Percentiles rank a stretch among this genome's conserved stretches.
Evolutionary conservation across 2,888 invertebrate genomes (phyloP).

Genomic region (Galeopsomyia nigrocyanea): DNA sequence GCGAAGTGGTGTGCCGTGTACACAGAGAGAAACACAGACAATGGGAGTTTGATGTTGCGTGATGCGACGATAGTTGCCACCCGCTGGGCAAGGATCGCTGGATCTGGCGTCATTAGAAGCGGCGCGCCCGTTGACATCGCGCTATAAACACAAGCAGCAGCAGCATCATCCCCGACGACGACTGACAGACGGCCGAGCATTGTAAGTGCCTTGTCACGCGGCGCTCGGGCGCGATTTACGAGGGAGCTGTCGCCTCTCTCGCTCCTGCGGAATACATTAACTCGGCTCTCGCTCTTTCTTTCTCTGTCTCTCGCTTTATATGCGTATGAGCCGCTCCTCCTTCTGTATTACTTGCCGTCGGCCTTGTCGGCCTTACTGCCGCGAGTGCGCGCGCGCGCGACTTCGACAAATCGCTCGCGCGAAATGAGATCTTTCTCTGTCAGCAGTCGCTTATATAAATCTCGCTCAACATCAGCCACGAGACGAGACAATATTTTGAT

Average conservation of each 20-base stretch:
- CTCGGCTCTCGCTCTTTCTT: background rate
- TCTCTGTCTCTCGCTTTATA: background rate
- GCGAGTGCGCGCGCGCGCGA: too few species aligned
- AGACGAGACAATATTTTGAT: too few species aligned
- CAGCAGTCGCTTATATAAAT: too few species aligned
- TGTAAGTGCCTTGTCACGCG: slow-evolving; percentile 57
- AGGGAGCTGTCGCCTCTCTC: slow-evolving; percentile 31
- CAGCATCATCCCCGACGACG: slow-evolving; percentile 42
- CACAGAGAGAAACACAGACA: slow-evolving; percentile 51
- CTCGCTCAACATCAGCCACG: too few species aligned
- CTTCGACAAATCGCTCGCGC: too few species aligned
- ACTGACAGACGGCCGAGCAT: slow-evolving; percentile 58
- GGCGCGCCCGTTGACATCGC: slow-evolving; percentile 61
- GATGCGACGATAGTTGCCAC: slow-evolving; percentile 49
- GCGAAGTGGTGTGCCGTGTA: slow-evolving; percentile 50
- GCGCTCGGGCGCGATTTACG: slow-evolving; percentile 44
- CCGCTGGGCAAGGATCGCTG: slow-evolving; percentile 58
- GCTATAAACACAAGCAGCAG: slow-evolving; percentile 58
- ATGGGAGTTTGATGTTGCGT: slow-evolving; percentile 65
- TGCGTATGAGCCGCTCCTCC: too few species aligned
- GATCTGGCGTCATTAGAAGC: slow-evolving; percentile 60
- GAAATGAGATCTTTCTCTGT: too few species aligned
- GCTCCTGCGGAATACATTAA: slow-evolving; percentile 33
- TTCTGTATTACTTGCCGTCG: too few species aligned
- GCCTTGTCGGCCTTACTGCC: too few species aligned